Conservation (phyloP, 2,888 invertebrate genomes). For the Brassicogethes aeneus region DNA sequence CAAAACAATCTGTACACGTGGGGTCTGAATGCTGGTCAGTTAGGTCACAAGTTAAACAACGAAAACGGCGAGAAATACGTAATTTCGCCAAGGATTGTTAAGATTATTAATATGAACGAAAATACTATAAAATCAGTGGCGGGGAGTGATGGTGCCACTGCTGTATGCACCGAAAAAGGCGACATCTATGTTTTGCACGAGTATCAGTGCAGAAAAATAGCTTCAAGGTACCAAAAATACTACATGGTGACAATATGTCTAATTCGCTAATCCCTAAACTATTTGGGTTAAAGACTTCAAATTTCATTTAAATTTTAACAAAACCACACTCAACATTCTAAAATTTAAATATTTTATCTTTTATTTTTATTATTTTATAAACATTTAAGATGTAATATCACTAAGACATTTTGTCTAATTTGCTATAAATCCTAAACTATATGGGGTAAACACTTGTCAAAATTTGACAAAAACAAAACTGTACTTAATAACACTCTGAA, state of each 20-base stretch:
- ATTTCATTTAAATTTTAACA: constrained; percentile 3
- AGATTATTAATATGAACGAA: constrained; percentile 26
- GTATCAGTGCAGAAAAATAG: constrained; percentile 60
- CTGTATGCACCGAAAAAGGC: constrained; percentile 53
- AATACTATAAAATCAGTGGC: constrained; percentile 41
- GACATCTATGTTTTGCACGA: constrained; percentile 64
- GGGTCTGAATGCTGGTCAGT: constrained; percentile 76
- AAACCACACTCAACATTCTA: neutral
- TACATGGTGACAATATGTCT: constrained; percentile 9
- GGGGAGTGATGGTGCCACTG: constrained; percentile 60
- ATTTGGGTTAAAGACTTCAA: neutral
- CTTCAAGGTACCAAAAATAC: constrained; percentile 54
- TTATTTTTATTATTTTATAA: too few species aligned
- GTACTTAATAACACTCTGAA: too few species aligned
- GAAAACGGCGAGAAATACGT: constrained; percentile 35
- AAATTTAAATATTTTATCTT: too few species aligned
- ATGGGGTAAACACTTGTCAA: too few species aligned
- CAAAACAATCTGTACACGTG: constrained; percentile 58
- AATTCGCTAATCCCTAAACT: too few species aligned
- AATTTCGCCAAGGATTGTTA: constrained; percentile 44
- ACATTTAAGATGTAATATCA: too few species aligned
- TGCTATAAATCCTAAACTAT: too few species aligned
- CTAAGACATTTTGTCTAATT: too few species aligned
- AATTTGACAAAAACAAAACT: too few species aligned
- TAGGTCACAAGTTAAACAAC: constrained; percentile 54